Base-by-base conservation (phyloP, 2,797 vertebrate species). In the Notolabrus celidotus region DNA sequence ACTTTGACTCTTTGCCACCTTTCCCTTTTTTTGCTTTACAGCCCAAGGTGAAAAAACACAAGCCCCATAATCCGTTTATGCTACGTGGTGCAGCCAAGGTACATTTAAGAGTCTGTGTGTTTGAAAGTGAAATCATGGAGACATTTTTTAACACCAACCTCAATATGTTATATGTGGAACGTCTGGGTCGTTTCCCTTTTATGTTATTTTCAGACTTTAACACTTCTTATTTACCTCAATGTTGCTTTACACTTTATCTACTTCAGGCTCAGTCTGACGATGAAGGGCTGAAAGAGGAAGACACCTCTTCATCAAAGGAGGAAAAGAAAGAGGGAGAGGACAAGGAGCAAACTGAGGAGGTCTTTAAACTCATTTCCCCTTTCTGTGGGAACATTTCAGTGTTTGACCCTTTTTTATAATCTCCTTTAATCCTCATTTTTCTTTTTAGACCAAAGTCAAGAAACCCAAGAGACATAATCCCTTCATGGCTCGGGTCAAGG, bases 401-500 rank as follows among this genome's bases (percentile, higher is more conserved):
- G 1, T 56, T 22, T 14, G 25, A 59, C 8, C 0, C 19, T 2
- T 31, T 5, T 25, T 11, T 31, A 3, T 31, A n/a, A 51, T 10
- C 17, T 22, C 0, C 4, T 25, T 11, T 33, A 4, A 45, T 55
- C 2, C 14, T 68, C 6, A 36, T 52, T 63, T 43, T 66, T 49
- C 9, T 46, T 57, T 74, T 60, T 27, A 93, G 91, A 39, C 50
- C 39, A 90, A 85, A 75, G 78, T 82, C 7, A 90, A 74, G 74
- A 92, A 83, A 66, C 79, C 82, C 0, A 91, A 91, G 78, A 82
- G 42, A 41, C 77, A 67, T 47, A 93, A 92, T 59, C 91, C 91
- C 5, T 93, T 93, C 84, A 84, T 92, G 87, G 84, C 88, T 53
- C 81, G 36, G 0, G 57, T 72, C 59, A 93, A 92, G 90, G 91